Base-by-base conservation (phyloP, 2,113 vertebrate species). In the Pterocles burchelli region DNA sequence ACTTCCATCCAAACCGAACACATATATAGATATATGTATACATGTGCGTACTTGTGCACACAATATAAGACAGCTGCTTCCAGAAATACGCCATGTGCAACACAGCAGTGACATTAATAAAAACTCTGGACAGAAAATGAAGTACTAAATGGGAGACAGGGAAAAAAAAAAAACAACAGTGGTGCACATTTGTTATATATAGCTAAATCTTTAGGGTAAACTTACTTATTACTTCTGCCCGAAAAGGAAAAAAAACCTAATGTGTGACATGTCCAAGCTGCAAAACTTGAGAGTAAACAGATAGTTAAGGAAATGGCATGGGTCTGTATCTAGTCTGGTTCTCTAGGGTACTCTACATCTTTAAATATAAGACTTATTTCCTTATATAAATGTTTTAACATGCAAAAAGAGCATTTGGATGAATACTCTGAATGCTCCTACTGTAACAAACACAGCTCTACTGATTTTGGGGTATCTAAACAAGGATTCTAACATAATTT, bases 321-420 rank as follows among this genome's bases (percentile, higher is more conserved):
- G 52, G 51, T 52, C 12, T 89, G 29, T 24, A 95, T 13, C 38
- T 81, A 93, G 48, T 24, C 62, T 51, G 61, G 41, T 84, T 95
- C 31, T 93, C 59, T 86, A 97, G 79, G 26, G 61, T 92, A 90
- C 29, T 74, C 87, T 67, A 95, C 22, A 85, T 51, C 54, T 65
- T 84, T 86, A 96, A 91, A 92, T 89, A 92, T 79, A 90, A 89
- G 94, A 95, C 78, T 86, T 95, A 79, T 55, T 92, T 91, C 43
- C 45, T 95, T 92, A 92, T 65, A 91, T 82, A 96, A 95, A 87
- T 51, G 67, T 71, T 97, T 89, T 77, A 89, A 76, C 97, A 97
- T 96, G 79, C 96, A 97, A 91, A 93, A 96, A 89, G 77, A 89
- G 46, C 62, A 95, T 84, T 90, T 83, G 86, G 19, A 67, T 59